Base-by-base conservation (phyloP, 2,797 vertebrate species). In the Heterohyrax brucei region DNA sequence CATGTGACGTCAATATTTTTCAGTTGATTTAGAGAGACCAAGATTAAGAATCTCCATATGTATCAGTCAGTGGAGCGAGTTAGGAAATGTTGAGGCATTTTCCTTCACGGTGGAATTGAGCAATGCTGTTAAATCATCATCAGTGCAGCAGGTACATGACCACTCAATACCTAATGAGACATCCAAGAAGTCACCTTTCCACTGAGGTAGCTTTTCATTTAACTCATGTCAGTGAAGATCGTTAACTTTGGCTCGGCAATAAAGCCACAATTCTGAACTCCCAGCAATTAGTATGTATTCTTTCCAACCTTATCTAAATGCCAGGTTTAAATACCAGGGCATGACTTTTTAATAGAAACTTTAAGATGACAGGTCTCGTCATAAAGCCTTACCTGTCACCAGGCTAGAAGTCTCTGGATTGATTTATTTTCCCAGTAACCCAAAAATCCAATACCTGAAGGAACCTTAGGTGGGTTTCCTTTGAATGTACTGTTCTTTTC, bases 21-120 rank as follows among this genome's bases (percentile, higher is more conserved):
- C 88, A 73, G 93, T 76, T 88, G 85, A 59, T 39, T 95, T 87
- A 76, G 30, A 96, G 95, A 97, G 80, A 81, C 30, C 28, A 19
- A 95, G 75, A 66, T 14, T 76, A n/a, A 75, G 59, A 61, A n/a
- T 85, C 33, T 81, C 56, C 24, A 4, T 62, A n/a, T 12, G 30
- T 39, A 62, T 95, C 46, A 92, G 73, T 28, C 78, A 53, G 22
- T 61, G 77, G 76, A 24, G 78, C 80, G 56, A 12, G 77, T 39
- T 10, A 87, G 72, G 33, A 68, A 86, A 73, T 44, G 83, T 76
- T 77, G 76, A 68, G 30, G 79, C 44, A 53, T 62, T n/a, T 50
- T 72, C 33, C 56, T 83, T 83, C 59, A 77, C 5, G 30, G 19
- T 77, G 56, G 75, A 68, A 88, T 83, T 91, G 83, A 61, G 44